Base-by-base conservation (phyloP, 2,888 invertebrate genomes). In the Xestoiulus laeticollis region DNA sequence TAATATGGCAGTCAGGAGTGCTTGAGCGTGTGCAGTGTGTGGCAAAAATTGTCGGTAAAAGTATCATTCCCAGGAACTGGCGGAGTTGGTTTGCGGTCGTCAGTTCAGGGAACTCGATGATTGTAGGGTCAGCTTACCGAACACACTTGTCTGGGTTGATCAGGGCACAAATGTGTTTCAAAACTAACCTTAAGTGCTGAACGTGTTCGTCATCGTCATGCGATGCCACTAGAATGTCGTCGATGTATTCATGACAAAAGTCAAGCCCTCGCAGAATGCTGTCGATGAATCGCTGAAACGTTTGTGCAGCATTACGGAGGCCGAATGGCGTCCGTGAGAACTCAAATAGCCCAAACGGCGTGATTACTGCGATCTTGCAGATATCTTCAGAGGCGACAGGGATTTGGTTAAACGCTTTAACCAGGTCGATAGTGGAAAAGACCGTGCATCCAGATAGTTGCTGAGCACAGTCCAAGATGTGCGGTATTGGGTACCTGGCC, bases 121-220 rank as follows among this genome's bases (percentile, higher is more conserved):
- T 38, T 0, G 1, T 1, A 38, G 38, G 8, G 38, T 38, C 6
- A 8, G 38, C 8, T 38, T 38, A 8, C 38, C 38, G 1, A 38
- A 38, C 38, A 8, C 38, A 1, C 38, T 38, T 38, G 38, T 38
- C 38, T 8, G 1, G 38, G 38, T 38, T 38, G 38, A 1, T 8
- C 6, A 38, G 38, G 38, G 8, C 2, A 2, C 5, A 84, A 12
- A 53, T 12, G 0, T 3, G 78, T n/a, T 88, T 0, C 1, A 48
- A 82, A 4, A 89, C 19, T 22, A 8, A 22, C 6, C 86, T 38
- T 12, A 86, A 30, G 88, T 92, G 92, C 3, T 90, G 88, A 89
- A 93, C 92, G 30, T 92, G 89, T 6, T 85, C 86, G 30, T 89
- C 89, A 0, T 91, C 90, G 5, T 88, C 84, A 3, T 87, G 88